A percentile compares a stretch with the other conserved stretches of the same genome.
Conservation (phyloP, 2,888 invertebrate genomes). For the Norana najaformis region DNA sequence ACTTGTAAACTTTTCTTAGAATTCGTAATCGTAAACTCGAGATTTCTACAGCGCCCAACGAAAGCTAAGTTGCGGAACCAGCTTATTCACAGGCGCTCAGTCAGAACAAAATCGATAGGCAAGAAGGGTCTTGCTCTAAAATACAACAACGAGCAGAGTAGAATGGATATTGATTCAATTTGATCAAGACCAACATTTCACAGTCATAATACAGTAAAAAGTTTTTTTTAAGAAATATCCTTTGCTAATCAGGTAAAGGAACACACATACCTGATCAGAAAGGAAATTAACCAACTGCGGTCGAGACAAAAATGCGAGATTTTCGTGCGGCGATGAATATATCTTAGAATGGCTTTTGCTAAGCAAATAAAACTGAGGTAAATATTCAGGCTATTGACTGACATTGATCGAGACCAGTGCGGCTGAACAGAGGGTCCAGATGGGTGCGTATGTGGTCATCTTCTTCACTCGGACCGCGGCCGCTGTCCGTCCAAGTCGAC, state of each 20-base stretch:
- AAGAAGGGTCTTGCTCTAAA: not conserved
- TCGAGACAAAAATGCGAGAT: no score
- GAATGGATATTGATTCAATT: fast-evolving
- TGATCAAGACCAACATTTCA: not conserved
- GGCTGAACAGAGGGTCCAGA: constrained; percentile 30
- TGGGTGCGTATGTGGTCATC: constrained; percentile 35
- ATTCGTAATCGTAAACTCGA: no score
- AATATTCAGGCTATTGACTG: not conserved
- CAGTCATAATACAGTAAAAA: not conserved
- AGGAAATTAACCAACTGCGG: not conserved
- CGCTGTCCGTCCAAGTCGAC: constrained; percentile 39
- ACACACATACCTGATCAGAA: not conserved
- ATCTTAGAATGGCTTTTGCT: not conserved
- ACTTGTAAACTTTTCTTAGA: not conserved
- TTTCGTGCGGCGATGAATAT: no score
- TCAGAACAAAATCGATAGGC: no score
- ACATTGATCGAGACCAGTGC: constrained; percentile 32
- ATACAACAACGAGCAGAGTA: not conserved
- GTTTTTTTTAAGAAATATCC: no score
- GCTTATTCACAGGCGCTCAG: no score
- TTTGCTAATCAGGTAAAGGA: no score
- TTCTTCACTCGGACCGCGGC: constrained; percentile 38
- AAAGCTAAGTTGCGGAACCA: no score
- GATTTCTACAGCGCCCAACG: no score
- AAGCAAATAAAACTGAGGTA: not conserved